Evolutionary conservation across 2,113 vertebrate genomes (phyloP), one percentile per base, ranked within the genome.

Genomic region (Myrmecophaga tridactyla): DNA sequence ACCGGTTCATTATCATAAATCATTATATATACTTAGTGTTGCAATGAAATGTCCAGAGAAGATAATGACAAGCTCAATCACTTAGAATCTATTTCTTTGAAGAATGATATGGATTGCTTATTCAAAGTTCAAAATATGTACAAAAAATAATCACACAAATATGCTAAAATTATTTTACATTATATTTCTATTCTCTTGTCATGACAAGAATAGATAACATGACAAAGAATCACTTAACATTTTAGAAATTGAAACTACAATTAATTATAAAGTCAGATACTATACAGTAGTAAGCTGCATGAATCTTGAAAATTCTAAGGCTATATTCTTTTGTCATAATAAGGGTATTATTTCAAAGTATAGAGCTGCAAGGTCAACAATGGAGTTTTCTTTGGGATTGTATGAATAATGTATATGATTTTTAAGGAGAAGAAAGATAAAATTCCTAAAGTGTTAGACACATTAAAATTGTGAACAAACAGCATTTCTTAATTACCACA

Each of bases 1-100:
- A 34, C 2, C 82, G 67, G 75, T 90, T n/a, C 76, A 86, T 36
- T 60, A 60, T 39, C 76, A 48, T 48, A 48, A 48, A 48, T 48
- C 21, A 67, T 90, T 86, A 80, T 73, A 51, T 92, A 92, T 34
- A 90, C 95, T 87, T 86, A 93, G 58, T 93, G 34, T 41, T 96
- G 63, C 60, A 83, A 12, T 88, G 41, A 86, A 89, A 86, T 86
- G 48, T 82, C 69, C 56, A 86, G 63, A 90, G 46, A 92, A 96
- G 75, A 91, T n/a, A 43, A 96, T 36, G 51, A 86, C 25, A 86
- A 87, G 41, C 3, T 81, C 72, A 75, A 70, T 65, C 46, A 89
- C 27, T 25, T 93, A 63, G 39, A 94, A 80, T 89, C 58, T 70
- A 78, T 46, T n/a, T n/a, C n/a, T n/a, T 92, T 88, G 95, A 89